These are phyloP conservation scores for Idaea biselata DNA, from an alignment of 2,888 invertebrate genomes.

Conservation along the genomic window DNA sequence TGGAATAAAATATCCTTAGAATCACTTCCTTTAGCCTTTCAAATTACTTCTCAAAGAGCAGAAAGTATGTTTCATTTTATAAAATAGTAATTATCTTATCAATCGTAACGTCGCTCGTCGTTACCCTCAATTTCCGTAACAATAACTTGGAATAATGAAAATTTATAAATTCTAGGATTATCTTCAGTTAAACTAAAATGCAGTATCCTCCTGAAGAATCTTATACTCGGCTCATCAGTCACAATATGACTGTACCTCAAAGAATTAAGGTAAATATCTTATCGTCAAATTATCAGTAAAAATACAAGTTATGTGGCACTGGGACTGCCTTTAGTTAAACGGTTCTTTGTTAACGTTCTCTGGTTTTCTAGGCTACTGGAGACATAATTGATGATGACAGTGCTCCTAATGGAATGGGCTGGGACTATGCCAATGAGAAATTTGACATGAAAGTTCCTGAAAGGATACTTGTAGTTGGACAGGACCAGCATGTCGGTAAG, in stretches of 20 bases:
- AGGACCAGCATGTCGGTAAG: slow-evolving; percentile 84
- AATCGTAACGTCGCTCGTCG: not conserved
- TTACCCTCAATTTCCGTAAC: not conserved
- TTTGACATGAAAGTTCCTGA: slow-evolving; percentile 97
- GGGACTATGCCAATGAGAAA: slow-evolving; percentile 86
- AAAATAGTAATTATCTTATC: not conserved
- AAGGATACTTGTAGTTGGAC: slow-evolving; percentile 93
- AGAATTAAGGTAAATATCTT: slow-evolving; percentile 62
- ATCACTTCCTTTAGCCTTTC: not conserved
- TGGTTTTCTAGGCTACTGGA: slow-evolving; percentile 81
- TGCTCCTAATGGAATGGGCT: slow-evolving; percentile 83
- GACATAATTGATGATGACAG: slow-evolving; percentile 84
- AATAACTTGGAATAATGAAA: slow-evolving; percentile 8
- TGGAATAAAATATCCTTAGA: slow-evolving; percentile 17
- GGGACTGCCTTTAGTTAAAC: not conserved
- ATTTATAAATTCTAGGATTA: slow-evolving; percentile 11
- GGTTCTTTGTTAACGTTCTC: not conserved
- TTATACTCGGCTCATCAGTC: slow-evolving; percentile 72
- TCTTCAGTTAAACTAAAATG: slow-evolving; percentile 39
- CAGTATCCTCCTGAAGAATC: slow-evolving; percentile 72
- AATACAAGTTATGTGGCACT: not conserved
- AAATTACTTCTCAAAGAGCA: not conserved
- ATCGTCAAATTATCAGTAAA: not conserved
- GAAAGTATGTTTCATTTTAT: not conserved
- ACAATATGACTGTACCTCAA: slow-evolving; percentile 77